Conservation (phyloP, 2,113 vertebrate species). For the Nothoprocta pentlandii region DNA sequence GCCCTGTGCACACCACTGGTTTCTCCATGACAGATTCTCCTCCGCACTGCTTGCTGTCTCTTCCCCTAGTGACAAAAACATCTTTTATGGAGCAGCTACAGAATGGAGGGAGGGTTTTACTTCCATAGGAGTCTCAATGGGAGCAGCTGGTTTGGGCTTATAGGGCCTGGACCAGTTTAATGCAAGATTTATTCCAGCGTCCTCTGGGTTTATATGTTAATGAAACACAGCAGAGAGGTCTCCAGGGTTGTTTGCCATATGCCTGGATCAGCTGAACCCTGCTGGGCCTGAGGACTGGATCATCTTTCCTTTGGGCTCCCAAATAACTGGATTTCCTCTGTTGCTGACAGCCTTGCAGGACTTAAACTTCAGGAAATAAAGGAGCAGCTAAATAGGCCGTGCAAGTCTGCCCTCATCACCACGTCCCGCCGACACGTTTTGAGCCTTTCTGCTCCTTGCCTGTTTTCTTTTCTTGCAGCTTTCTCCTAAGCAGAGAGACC, state of each 20-base stretch:
- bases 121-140: neutral
- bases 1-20: neutral
- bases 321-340: neutral
- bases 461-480: neutral
- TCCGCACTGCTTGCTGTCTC: neutral
- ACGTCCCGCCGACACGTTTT: neutral
- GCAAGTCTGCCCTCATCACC: constrained; percentile 40
- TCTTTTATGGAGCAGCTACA: neutral
- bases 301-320: neutral
- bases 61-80: neutral
- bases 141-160: neutral
- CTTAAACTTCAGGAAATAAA: constrained; percentile 39
- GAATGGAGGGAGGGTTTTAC: neutral
- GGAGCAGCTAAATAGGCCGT: neutral
- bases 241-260: constrained; percentile 1
- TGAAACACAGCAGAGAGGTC: constrained; percentile 30
- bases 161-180: neutral
- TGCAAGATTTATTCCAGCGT: neutral
- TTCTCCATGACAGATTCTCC: neutral
- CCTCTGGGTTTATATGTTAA: constrained; percentile 46
- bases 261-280: constrained; percentile 16
- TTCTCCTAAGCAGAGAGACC: neutral
- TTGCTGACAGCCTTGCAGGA: neutral
- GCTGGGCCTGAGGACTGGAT: constrained; percentile 44
- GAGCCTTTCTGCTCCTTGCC: neutral